Evolutionary conservation across 2,113 vertebrate species (phyloP).

Genomic region (Choloepus hoffmanni): DNA sequence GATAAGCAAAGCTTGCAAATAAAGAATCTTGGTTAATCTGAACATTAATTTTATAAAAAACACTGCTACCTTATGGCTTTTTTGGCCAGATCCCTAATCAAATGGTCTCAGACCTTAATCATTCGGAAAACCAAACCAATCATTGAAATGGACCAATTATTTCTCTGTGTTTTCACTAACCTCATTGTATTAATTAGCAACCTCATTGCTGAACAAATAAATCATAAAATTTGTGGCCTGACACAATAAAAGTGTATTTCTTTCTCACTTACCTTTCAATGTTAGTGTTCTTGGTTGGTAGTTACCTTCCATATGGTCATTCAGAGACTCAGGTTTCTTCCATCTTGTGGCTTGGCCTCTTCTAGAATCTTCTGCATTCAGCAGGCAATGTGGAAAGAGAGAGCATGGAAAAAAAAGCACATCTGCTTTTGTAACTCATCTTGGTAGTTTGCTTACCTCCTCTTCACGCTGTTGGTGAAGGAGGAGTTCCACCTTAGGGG

Average conservation of each 20-base stretch:
- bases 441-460: too few relatives aligned
- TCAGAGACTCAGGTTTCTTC: background rate
- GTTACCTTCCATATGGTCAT: background rate
- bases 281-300: background rate
- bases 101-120: background rate
- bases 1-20: background rate
- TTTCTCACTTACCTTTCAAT: background rate
- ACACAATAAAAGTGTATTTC: background rate
- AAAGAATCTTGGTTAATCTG: background rate
- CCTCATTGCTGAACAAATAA: conserved; percentile 20
- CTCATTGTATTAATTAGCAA: conserved; percentile 24
- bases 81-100: background rate
- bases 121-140: conserved; percentile 1
- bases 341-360: background rate
- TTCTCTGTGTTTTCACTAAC: background rate
- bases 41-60: background rate
- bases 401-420: background rate
- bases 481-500: too few relatives aligned
- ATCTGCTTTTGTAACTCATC: background rate
- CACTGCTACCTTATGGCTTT: background rate
- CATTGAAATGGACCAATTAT: background rate
- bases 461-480: too few relatives aligned
- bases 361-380: background rate
- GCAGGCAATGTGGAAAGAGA: background rate
- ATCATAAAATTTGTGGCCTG: background rate